Evolutionary conservation across 1,140 invertebrate species (phyloP), one percentile per base, ranked within the genome.

Genomic region (Amyelois transitella): DNA sequence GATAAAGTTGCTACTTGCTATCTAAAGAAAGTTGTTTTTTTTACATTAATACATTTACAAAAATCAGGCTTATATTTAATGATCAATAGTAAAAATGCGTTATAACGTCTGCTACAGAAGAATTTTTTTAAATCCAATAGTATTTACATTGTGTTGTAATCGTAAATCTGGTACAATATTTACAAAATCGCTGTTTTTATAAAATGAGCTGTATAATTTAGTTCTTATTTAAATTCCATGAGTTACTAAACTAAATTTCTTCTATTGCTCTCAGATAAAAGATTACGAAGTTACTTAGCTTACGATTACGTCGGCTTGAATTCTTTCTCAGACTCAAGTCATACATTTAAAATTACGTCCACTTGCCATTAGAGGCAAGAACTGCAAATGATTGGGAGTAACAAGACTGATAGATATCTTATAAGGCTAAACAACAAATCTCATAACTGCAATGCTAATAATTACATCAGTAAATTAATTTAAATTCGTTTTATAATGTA

Each of bases 401-500:
- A 48, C 20, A 17, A 18, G 43, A 12, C n/a, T 44, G 18, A 48
- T 19, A 48, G 45, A 48, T 48, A 21, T 48, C 45, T 19, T 48
- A 20, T 48, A 20, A 48, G 45, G 45, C 45, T n/a, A 48, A 38
- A 48, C 45, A 12, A 21, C 45, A 20, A 7, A 21, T 21, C 6
- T n/a, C 19, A 22, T 18, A n/a, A 48, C 21, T 12, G 32, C 32
- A 14, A 14, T 38, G 45, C 20, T 18, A 18, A 21, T 21, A n/a
- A 19, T 48, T 48, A 48, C 45, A 48, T 48, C 19, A 48, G 21
- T 48, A 48, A 48, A 48, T 21, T 48, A 21, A 48, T 48, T 18
- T 48, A 21, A n/a, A 48, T 47, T 48, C 10, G 0, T 18, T 48
- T 18, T 21, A 48, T 48, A 48, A 48, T 21, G 12, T 21, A 21